A percentile compares a stretch with the other conserved stretches of the same genome.
Conservation (phyloP, 64 coral and sea anemone species). For the Dendronephthya gigantea region DNA sequence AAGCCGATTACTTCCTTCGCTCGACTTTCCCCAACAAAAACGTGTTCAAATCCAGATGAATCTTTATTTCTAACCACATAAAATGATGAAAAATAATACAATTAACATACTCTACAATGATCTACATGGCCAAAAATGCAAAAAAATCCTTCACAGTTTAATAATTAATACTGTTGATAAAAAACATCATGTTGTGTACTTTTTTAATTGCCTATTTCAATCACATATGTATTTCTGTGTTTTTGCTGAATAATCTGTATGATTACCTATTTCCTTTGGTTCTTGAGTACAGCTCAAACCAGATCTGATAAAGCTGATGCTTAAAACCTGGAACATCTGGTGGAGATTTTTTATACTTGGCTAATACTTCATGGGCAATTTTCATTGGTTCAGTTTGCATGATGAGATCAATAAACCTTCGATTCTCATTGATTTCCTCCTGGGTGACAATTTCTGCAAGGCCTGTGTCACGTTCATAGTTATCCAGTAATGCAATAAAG, state of each 20-base stretch:
- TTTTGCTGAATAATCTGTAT: too few relatives aligned
- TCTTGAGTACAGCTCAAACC: slow-evolving; percentile 79
- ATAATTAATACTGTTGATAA: too few relatives aligned
- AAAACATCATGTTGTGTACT: too few relatives aligned
- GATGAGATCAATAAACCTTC: slow-evolving; percentile 74
- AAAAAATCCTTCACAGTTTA: too few relatives aligned
- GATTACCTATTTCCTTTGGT: slow-evolving; percentile 59
- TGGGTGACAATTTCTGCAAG: slow-evolving; percentile 62
- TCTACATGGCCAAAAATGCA: background rate
- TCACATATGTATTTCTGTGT: too few relatives aligned
- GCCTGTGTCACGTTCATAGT: slow-evolving; percentile 80
- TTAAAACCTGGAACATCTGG: slow-evolving; percentile 48
- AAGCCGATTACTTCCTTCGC: slow-evolving; percentile 79
- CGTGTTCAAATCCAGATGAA: slow-evolving; percentile 98
- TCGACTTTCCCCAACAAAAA: slow-evolving; percentile 87
- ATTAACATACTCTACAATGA: background rate
- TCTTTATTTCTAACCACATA: slow-evolving; percentile 32
- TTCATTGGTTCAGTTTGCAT: slow-evolving; percentile 85
- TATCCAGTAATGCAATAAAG: slow-evolving; percentile 83
- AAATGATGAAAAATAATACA: background rate
- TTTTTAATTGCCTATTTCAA: too few relatives aligned
- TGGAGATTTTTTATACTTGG: slow-evolving; percentile 42
- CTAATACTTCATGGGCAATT: slow-evolving; percentile 71
- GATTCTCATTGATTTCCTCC: slow-evolving; percentile 72
- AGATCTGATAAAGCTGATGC: slow-evolving; percentile 52